These are phyloP conservation scores for Rapana venosa DNA, from an alignment of 2,888 invertebrate species.

Conservation along the genomic window DNA sequence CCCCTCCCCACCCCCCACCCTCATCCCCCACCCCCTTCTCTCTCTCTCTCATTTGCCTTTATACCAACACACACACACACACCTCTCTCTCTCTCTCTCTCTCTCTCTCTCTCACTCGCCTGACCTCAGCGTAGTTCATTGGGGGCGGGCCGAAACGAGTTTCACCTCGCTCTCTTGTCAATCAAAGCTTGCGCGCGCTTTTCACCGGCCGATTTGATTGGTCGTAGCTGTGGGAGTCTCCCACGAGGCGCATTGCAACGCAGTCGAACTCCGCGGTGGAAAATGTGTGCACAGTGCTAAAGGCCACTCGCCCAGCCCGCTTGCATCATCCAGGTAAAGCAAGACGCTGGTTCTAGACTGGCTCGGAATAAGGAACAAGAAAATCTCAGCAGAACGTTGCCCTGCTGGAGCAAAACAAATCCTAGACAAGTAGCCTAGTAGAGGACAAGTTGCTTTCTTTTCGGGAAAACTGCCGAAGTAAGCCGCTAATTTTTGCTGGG, in stretches of 20 bases:
- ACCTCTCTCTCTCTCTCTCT: background rate
- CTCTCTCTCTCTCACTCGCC: background rate
- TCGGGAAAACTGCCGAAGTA: background rate
- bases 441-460: background rate
- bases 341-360: no score
- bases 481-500: background rate
- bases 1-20: background rate
- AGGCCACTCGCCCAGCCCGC: no score
- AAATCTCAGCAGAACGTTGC: no score
- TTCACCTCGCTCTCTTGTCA: background rate
- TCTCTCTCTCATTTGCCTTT: background rate
- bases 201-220: background rate
- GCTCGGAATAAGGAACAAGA: no score
- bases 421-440: no score
- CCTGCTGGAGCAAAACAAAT: no score
- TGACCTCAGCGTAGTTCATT: background rate
- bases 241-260: background rate
- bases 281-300: no score
- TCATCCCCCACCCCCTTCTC: background rate
- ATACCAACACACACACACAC: background rate
- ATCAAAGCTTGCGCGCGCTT: slow-evolving; percentile 14
- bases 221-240: slow-evolving; percentile 14
- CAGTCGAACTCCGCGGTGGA: no score
- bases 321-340: no score
- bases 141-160: background rate